These are phyloP conservation scores for Andrena marginata DNA, from an alignment of 2,888 invertebrate species.

Conservation along the genomic window DNA sequence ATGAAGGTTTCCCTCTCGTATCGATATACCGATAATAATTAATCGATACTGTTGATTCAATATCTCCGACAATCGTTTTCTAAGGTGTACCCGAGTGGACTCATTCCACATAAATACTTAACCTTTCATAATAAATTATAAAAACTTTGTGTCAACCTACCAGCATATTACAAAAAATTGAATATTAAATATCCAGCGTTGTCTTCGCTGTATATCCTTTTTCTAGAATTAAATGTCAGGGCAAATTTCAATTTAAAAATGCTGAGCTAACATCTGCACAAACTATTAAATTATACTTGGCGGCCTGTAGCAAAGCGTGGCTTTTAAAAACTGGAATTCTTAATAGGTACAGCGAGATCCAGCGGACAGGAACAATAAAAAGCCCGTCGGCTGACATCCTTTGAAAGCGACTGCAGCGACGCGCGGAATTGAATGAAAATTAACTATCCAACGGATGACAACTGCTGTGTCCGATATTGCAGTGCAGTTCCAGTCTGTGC, in stretches of 20 bases:
- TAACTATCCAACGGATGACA: slow-evolving; percentile 79
- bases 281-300: not conserved
- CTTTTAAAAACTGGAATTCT: not conserved
- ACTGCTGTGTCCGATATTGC: slow-evolving; percentile 72
- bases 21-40: slow-evolving; percentile 13
- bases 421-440: slow-evolving; percentile 79
- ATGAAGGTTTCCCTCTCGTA: slow-evolving; percentile 18
- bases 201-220: no score
- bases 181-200: not conserved
- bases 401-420: slow-evolving; percentile 31
- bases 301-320: not conserved
- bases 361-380: slow-evolving; percentile 9
- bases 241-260: not conserved
- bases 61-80: no score
- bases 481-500: slow-evolving; percentile 48
- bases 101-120: no score
- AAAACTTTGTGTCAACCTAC: not conserved
- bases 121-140: not conserved
- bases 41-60: not conserved
- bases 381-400: slow-evolving; percentile 17
- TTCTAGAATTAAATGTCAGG: not conserved
- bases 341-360: slow-evolving; percentile 1
- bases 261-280: not conserved
- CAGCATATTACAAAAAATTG: not conserved
- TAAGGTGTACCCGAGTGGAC: no score